These are phyloP conservation scores for Plodia interpunctella DNA, from an alignment of 1,140 invertebrate genomes.

Conservation along the genomic window DNA sequence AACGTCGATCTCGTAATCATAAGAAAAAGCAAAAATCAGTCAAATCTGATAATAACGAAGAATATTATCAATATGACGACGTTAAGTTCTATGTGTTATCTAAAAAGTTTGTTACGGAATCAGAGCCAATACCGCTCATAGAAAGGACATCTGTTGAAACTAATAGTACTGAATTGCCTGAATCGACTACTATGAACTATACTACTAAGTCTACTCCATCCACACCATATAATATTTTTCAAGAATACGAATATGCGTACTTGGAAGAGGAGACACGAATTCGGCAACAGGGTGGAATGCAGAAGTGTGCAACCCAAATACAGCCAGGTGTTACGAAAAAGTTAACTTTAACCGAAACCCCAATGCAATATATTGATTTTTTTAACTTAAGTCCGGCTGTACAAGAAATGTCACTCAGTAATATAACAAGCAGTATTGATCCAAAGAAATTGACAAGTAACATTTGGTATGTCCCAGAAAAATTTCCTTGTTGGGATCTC, in stretches of 20 bases:
- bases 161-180: not conserved
- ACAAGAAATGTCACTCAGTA: slow-evolving; percentile 8
- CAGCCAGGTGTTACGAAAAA: not conserved
- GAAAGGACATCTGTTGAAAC: not conserved
- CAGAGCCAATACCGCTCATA: not conserved
- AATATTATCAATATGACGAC: slow-evolving; percentile 12
- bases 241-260: slow-evolving; percentile 42
- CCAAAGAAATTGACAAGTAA: slow-evolving; percentile 22
- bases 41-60: not conserved
- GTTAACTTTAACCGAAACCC: not conserved
- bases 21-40: not conserved
- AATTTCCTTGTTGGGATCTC: slow-evolving; percentile 55
- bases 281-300: not conserved
- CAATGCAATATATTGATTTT: slow-evolving; percentile 28
- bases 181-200: not conserved
- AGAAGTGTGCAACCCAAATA: not conserved
- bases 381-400: slow-evolving; percentile 49
- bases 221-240: slow-evolving; percentile 24
- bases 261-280: slow-evolving; percentile 19
- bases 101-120: not conserved
- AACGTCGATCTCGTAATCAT: not conserved
- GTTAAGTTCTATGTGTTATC: not conserved
- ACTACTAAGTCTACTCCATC: slow-evolving; percentile 2
- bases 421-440: not conserved
- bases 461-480: slow-evolving; percentile 54